These are phyloP conservation scores for Hymenopus coronatus DNA, from an alignment of 2,888 invertebrate species.

Conservation along the genomic window DNA sequence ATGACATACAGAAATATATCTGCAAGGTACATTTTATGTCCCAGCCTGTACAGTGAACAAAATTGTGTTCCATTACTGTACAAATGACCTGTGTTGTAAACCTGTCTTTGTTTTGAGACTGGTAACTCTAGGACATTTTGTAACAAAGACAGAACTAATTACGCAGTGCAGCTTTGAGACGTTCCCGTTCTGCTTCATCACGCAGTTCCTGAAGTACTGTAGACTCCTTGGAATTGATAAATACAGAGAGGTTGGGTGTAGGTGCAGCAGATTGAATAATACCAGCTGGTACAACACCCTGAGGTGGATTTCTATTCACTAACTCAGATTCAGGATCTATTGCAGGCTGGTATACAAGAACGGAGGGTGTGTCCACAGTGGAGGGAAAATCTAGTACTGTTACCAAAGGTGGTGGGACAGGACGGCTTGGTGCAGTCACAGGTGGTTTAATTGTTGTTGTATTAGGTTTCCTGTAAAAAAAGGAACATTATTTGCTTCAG, in stretches of 20 bases:
- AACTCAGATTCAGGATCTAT: slow-evolving; percentile 37
- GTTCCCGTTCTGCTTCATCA: slow-evolving; percentile 45
- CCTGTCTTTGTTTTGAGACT: slow-evolving; percentile 3
- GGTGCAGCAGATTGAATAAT: slow-evolving; percentile 51
- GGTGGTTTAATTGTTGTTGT: neutral
- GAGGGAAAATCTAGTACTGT: slow-evolving; percentile 41
- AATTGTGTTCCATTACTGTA: neutral
- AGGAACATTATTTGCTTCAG: neutral
- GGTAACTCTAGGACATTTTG: slow-evolving; percentile 8
- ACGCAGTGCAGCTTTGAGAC: neutral
- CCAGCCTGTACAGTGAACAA: neutral
- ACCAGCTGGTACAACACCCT: slow-evolving; percentile 48
- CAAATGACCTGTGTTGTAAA: neutral
- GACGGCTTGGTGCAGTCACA: neutral
- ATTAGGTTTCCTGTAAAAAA: neutral
- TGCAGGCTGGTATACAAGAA: slow-evolving; percentile 37
- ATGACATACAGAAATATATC: neutral
- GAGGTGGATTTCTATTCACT: slow-evolving; percentile 40
- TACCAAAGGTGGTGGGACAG: slow-evolving; percentile 32
- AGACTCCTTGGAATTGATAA: slow-evolving; percentile 40
- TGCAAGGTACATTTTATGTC: neutral
- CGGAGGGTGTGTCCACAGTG: slow-evolving; percentile 38
- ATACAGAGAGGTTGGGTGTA: slow-evolving; percentile 43
- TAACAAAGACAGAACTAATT: neutral
- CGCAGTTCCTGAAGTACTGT: slow-evolving; percentile 44